Percentiles rank a stretch among this genome's conserved stretches.
These are phyloP conservation scores for Agrenia bidenticulata DNA, from an alignment of 2,888 invertebrate genomes.

Conservation along the genomic window DNA sequence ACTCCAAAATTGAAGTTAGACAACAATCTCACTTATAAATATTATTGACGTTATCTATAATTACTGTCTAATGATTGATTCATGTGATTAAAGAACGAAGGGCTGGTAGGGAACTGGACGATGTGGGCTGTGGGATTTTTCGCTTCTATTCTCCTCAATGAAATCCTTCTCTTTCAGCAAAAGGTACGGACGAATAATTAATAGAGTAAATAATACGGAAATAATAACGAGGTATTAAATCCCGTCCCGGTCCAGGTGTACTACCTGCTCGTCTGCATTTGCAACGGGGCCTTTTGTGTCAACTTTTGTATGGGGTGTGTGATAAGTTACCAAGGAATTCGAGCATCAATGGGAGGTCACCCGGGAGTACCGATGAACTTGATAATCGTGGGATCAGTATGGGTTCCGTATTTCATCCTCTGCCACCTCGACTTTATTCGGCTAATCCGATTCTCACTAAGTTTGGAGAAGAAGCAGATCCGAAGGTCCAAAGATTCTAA, in stretches of 20 bases:
- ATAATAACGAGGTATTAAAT: background rate
- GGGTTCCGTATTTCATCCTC: slow-evolving; percentile 14
- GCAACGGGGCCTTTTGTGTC: slow-evolving; percentile 8
- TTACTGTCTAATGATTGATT: background rate
- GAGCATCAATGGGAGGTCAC: background rate
- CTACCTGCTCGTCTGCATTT: slow-evolving; percentile 7
- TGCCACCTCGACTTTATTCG: slow-evolving; percentile 14
- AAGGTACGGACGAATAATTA: background rate
- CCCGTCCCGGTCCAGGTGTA: slow-evolving; percentile 5
- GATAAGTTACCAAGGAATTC: slow-evolving; percentile 2
- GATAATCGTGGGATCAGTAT: background rate
- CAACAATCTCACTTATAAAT: no score
- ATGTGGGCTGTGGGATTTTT: slow-evolving; percentile 16
- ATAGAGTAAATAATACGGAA: background rate
- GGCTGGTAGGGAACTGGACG: slow-evolving; percentile 11
- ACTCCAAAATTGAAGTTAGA: no score
- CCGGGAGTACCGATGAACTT: background rate
- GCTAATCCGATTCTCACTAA: slow-evolving; percentile 1
- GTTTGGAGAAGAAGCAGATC: slow-evolving; percentile 4
- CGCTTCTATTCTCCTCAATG: slow-evolving; percentile 6
- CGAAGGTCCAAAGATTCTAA: background rate
- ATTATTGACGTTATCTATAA: no score
- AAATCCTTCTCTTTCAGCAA: slow-evolving; percentile 9
- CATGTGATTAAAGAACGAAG: slow-evolving; percentile 8
- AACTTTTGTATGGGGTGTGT: slow-evolving; percentile 14